Base-by-base conservation (phyloP, 2,888 invertebrate species). In the Boloria selene region DNA sequence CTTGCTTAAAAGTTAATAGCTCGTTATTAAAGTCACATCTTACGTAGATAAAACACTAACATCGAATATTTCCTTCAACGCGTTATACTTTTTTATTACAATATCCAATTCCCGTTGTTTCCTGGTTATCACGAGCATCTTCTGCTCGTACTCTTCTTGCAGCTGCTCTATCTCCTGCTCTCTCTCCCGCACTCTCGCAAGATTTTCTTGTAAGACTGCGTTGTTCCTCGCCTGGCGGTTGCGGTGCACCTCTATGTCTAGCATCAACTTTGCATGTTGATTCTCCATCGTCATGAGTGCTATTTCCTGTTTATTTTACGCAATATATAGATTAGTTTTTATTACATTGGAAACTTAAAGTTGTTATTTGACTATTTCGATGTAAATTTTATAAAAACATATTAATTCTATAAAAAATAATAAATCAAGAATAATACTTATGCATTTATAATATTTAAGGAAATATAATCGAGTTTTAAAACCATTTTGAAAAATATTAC, bases 201-300 rank as follows among this genome's bases (percentile, higher is more conserved):
- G 67, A 45, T 65, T 82, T 64, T 88, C 86, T 71, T 93, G 82
- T 13, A 87, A 71, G 1, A 80, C 51, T 0, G 63, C 51, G n/a
- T 81, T 80, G 72, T 90, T 90, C 74, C 76, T 88, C 53, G 73
- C 87, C 76, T 81, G 93, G 53, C 75, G 86, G 72, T 75, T 92
- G 67, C 82, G 84, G 65, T 88, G 90, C 70, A 88, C 91, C 75
- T 94, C 95, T 63, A 93, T 93, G 77, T 94, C 94, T 71, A 91
- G 85, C 79, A 93, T 81, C 65, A 93, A 79, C 70, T 92, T 93
- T 0, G 94, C 94, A 73, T 93, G 93, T 47, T 90, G 86, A 73
- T 94, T 94, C 79, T 95, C 95, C 73, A 92, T 86, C 62, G 90
- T 80, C 66, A 87, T 86, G 52, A 94, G 74, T 4, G 86, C 74